A percentile compares a stretch with the other conserved stretches of the same genome.
Evolutionary conservation across 2,888 invertebrate genomes (phyloP).

Genomic region (Thereva unica): DNA sequence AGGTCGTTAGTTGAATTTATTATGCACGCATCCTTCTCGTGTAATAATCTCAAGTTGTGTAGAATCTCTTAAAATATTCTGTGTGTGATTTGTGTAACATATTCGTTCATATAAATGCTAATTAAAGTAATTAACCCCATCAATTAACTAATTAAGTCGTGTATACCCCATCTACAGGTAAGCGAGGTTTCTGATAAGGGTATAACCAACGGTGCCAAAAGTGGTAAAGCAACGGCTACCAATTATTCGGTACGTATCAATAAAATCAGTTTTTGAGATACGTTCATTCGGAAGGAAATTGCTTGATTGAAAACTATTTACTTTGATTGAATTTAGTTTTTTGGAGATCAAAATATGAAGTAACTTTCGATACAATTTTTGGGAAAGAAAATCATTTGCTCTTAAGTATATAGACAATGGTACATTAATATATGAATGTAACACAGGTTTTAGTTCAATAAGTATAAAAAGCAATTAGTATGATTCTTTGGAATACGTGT

Average conservation of each 20-base stretch:
- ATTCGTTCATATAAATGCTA: slow-evolving; percentile 37
- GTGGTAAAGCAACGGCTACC: slow-evolving; percentile 58
- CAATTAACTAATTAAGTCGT: slow-evolving; percentile 45
- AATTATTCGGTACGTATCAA: slow-evolving; percentile 61
- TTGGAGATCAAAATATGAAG: too few species aligned
- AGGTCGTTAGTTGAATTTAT: slow-evolving; percentile 19
- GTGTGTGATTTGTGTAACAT: slow-evolving; percentile 25
- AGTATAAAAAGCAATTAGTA: too few species aligned
- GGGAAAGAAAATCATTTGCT: too few species aligned
- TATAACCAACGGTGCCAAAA: slow-evolving; percentile 55
- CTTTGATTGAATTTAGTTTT: too few species aligned
- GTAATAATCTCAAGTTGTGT: neutral
- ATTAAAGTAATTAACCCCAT: slow-evolving; percentile 42
- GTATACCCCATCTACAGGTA: slow-evolving; percentile 57
- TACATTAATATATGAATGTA: too few species aligned
- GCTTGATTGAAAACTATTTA: neutral
- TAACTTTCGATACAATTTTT: too few species aligned
- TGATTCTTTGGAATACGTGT: too few species aligned
- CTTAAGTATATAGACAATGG: too few species aligned
- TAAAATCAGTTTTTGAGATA: slow-evolving; percentile 54
- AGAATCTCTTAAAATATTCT: neutral
- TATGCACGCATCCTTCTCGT: neutral
- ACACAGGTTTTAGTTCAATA: too few species aligned
- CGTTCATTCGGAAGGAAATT: slow-evolving; percentile 26
- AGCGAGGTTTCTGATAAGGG: slow-evolving; percentile 54